Conservation (phyloP, 23 tunicate genomes). For the Trididemnum nubilum region DNA sequence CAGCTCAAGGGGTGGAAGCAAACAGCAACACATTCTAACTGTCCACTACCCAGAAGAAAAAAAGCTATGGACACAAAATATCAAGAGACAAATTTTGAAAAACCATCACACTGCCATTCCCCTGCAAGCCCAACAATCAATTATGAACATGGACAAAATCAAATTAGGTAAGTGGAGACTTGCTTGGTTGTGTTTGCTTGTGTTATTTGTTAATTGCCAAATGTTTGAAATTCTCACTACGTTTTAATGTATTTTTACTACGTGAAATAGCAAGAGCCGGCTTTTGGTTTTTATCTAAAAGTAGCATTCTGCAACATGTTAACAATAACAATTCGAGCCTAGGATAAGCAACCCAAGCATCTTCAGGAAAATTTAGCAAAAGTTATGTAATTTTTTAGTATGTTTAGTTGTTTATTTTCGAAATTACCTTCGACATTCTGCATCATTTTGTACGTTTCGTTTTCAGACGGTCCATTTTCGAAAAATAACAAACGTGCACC, state of each 20-base stretch:
- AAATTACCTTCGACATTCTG: neutral
- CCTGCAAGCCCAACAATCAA: conserved; percentile 40
- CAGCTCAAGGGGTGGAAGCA: conserved; percentile 16
- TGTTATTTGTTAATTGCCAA: too few relatives aligned
- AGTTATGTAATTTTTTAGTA: too few relatives aligned
- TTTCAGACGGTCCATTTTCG: neutral
- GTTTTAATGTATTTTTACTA: too few relatives aligned
- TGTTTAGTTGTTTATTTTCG: too few relatives aligned
- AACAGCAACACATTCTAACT: conserved; percentile 33
- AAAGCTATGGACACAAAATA: conserved; percentile 68
- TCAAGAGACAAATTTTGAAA: conserved; percentile 55
- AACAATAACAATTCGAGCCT: too few relatives aligned
- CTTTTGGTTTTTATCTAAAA: too few relatives aligned
- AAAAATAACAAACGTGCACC: neutral
- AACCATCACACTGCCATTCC: conserved; percentile 66
- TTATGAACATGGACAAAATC: conserved; percentile 26
- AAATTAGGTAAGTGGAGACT: neutral
- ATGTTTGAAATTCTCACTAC: too few relatives aligned
- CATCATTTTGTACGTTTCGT: neutral
- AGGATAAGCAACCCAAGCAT: too few relatives aligned
- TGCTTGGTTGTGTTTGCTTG: too few relatives aligned
- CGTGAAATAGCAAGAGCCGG: too few relatives aligned
- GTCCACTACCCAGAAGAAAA: conserved; percentile 53
- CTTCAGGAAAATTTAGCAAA: too few relatives aligned
- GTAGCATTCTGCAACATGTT: too few relatives aligned